phyloP scores from a whole-genome alignment of 2,797 vertebrate species.

The Helarctos malayanus region DNA sequence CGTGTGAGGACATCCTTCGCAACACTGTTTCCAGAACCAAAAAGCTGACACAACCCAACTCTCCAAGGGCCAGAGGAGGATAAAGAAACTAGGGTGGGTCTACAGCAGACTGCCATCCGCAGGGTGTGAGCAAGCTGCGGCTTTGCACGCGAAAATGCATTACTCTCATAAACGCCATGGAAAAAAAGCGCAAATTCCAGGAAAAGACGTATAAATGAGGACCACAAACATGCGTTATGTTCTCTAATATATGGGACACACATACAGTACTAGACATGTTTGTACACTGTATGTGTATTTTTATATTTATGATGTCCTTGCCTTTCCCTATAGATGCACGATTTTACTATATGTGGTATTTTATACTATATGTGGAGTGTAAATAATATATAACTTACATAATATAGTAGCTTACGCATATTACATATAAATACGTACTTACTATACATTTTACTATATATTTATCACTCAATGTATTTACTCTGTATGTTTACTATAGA shows the following conservation, averaged over 20 bases:
- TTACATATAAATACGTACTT: neutral
- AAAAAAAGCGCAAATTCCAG: neutral
- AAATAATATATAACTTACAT: neutral
- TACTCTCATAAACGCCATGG: neutral
- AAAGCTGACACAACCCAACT: neutral
- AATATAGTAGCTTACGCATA: neutral
- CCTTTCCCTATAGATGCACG: neutral
- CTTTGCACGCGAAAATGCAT: neutral
- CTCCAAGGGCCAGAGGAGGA: neutral
- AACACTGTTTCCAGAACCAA: rapidly evolving
- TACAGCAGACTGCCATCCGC: neutral
- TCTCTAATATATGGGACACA: neutral
- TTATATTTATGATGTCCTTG: neutral
- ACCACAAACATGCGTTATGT: neutral
- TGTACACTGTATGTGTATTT: neutral
- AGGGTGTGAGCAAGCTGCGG: too few relatives aligned
- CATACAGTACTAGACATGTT: neutral
- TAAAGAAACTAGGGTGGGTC: neutral
- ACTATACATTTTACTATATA: neutral
- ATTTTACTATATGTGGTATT: neutral
- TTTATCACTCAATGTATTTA: neutral
- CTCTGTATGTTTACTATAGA: neutral
- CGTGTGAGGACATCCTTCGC: rapidly evolving
- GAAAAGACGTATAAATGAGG: neutral
- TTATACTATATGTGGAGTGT: neutral